These are phyloP conservation scores for Muscicapa comitata DNA, from an alignment of 2,797 vertebrate genomes.

Conservation along the genomic window DNA sequence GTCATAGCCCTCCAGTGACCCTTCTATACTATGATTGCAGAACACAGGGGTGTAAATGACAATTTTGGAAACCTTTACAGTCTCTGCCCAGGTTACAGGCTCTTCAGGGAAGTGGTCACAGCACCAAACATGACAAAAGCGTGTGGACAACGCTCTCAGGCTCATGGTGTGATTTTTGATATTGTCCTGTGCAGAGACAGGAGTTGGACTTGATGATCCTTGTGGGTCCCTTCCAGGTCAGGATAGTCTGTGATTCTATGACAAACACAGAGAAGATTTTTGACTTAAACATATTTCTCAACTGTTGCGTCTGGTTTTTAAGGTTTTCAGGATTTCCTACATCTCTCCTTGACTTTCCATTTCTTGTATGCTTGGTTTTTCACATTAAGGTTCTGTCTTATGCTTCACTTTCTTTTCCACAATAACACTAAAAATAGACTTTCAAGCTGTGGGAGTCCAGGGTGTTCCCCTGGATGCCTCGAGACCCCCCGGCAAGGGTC, in stretches of 20 bases:
- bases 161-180: background rate
- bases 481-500: too few species aligned
- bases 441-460: background rate
- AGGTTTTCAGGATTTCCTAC: background rate
- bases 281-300: background rate
- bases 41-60: background rate
- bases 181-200: background rate
- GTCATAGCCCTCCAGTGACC: background rate
- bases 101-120: background rate
- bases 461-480: too few species aligned
- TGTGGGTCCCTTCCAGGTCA: background rate
- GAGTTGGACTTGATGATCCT: background rate
- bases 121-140: background rate
- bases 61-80: background rate
- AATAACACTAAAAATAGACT: background rate
- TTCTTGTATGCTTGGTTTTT: background rate
- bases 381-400: background rate
- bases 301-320: background rate
- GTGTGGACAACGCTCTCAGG: accelerated
- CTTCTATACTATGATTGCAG: background rate
- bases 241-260: background rate
- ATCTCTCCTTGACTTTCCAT: background rate
- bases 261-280: background rate
- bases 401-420: background rate
- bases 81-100: background rate